Base-by-base conservation (phyloP, 2,797 vertebrate species). In the Sylvia borin region DNA sequence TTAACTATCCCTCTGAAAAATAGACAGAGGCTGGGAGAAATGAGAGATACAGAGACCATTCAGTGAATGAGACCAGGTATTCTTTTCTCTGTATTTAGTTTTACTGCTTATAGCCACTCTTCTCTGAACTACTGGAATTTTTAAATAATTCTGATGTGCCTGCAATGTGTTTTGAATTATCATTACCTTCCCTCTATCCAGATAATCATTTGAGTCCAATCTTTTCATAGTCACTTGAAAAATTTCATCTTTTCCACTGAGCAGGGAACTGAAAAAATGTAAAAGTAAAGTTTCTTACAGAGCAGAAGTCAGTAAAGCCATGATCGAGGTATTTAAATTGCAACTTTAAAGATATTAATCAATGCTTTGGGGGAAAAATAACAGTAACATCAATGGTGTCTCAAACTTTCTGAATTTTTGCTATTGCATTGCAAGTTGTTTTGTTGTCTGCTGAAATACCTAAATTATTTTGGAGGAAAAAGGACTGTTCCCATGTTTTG, bases 281-380 rank as follows among this genome's bases (percentile, higher is more conserved):
- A 16, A 54, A 66, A 54, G 51, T 51, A 43, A 67, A 81, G 31
- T 27, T 80, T 74, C 60, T 85, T 58, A 24, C 2, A 65, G 40
- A 60, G 24, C 25, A 92, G n/a, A 91, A 93, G 31, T 83, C 68
- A 91, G 60, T 48, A 87, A 92, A 87, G n/a, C 48, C 77, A 75
- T 34, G 32, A 88, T 38, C 62, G 73, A 86, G 32, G 27, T 61
- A 92, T 47, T 92, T 62, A 68, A 73, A 79, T 36, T n/a, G 21
- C 51, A 86, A 16, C 26, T 80, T 80, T 74, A 82, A 80, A 89
- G 45, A 38, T 53, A 60, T 18, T 65, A 85, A 54, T 78, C 43
- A 60, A 40, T 40, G 20, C 19, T 64, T 67, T 85, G 40, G 42
- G 73, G 42, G 16, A 70, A 43, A 43, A 31, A 16, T 19, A 29